These are phyloP conservation scores for Nothura maculosa DNA, from an alignment of 2,797 vertebrate species.

Conservation along the genomic window DNA sequence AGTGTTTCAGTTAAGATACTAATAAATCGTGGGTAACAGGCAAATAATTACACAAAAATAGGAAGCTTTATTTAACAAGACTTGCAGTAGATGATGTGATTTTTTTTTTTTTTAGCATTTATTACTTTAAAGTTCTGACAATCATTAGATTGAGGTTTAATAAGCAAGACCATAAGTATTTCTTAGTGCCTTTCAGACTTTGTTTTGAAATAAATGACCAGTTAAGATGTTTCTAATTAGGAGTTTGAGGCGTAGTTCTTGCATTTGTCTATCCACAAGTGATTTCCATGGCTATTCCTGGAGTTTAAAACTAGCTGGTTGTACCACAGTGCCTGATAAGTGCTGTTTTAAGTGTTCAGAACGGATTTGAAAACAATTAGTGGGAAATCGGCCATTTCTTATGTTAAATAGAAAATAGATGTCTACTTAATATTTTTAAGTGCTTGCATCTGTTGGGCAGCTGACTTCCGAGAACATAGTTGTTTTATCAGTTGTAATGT, in stretches of 20 bases:
- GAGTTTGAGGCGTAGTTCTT: background rate
- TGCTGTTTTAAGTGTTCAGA: background rate
- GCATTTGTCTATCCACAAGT: background rate
- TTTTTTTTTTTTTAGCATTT: background rate
- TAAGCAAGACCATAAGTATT: background rate
- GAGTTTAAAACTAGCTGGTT: background rate
- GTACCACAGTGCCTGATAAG: background rate
- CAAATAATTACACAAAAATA: background rate
- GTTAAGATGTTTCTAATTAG: background rate
- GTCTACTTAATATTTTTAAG: background rate
- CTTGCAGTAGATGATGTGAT: background rate
- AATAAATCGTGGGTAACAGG: background rate
- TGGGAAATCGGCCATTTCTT: background rate
- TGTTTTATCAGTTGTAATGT: background rate
- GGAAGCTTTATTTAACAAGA: background rate
- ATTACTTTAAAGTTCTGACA: background rate
- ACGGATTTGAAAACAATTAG: slow-evolving; percentile 1
- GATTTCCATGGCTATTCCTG: background rate
- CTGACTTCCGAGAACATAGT: background rate
- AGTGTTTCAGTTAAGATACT: background rate
- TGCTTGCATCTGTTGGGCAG: background rate
- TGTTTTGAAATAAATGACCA: background rate
- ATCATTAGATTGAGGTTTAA: background rate
- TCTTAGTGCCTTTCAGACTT: background rate
- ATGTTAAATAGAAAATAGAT: background rate